Conservation (phyloP, 2,888 invertebrate genomes). For the Metacarcinus magister region DNA sequence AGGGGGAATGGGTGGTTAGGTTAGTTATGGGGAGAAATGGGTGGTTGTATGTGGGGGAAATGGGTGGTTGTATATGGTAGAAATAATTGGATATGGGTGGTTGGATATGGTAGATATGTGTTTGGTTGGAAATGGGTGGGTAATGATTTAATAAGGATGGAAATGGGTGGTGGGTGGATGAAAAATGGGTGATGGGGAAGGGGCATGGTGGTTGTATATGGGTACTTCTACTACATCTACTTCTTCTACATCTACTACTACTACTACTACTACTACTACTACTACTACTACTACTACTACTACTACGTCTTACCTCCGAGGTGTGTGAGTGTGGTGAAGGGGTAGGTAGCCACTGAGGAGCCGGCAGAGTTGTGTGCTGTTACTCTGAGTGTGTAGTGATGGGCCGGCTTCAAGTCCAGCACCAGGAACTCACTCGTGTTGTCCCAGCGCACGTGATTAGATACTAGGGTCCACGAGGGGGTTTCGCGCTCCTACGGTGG, state of each 20-base stretch:
- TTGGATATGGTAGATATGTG: background rate
- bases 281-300: background rate
- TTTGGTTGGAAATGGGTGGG: background rate
- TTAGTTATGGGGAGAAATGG: background rate
- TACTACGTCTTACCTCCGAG: slow-evolving; percentile 83
- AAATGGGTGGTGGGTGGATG: background rate
- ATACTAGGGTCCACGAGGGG: slow-evolving; percentile 83
- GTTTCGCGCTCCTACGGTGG: slow-evolving; percentile 63
- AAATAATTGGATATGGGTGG: background rate
- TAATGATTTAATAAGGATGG: background rate
- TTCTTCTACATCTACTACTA: background rate
- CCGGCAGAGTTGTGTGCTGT: slow-evolving; percentile 84
- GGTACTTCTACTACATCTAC: too few species aligned
- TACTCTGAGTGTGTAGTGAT: slow-evolving; percentile 84
- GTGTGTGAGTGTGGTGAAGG: slow-evolving; percentile 83
- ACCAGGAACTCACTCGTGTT: slow-evolving; percentile 83
- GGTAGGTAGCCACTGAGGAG: slow-evolving; percentile 83
- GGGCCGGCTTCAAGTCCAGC: slow-evolving; percentile 83
- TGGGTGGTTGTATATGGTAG: background rate
- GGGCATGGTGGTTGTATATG: background rate
- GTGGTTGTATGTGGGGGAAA: background rate
- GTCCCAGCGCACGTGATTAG: slow-evolving; percentile 83
- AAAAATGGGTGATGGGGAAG: too few species aligned
- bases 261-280: background rate
- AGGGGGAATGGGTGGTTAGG: background rate